phyloP scores from a whole-genome alignment of 2,797 vertebrate genomes.

The Pseudocheirus occidentalis region DNA sequence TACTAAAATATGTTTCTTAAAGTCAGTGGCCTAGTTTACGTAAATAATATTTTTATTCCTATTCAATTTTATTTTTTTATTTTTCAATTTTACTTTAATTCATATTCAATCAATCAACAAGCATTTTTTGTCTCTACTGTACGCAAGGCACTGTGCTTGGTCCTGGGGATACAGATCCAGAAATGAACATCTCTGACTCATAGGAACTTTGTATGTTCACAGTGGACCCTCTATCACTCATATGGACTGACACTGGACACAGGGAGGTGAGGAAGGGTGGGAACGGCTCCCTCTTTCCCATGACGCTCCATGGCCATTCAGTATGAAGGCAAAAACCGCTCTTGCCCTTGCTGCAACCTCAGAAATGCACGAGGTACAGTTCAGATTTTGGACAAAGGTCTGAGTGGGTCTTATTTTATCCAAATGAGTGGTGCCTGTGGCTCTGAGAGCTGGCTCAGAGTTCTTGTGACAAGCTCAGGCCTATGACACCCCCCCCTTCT shows the following conservation, averaged over 20 bases:
- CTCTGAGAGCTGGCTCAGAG: slow-evolving; percentile 15
- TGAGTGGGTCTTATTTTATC: slow-evolving; percentile 7
- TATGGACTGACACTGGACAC: neutral
- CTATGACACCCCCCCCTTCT: neutral
- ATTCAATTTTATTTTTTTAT: neutral
- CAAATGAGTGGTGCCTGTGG: slow-evolving; percentile 20
- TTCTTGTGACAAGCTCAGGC: slow-evolving; percentile 46
- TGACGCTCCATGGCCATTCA: neutral
- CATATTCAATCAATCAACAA: neutral
- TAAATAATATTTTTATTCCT: neutral
- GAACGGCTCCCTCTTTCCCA: neutral
- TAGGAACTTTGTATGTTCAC: neutral
- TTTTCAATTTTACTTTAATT: neutral
- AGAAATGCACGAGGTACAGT: slow-evolving; percentile 17
- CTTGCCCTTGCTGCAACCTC: neutral
- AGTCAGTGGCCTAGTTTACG: neutral
- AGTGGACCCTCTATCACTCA: neutral
- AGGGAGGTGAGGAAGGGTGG: neutral
- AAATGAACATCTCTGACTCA: neutral
- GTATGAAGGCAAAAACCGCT: neutral
- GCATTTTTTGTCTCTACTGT: neutral
- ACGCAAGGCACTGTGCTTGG: neutral
- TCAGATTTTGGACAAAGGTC: slow-evolving; percentile 27
- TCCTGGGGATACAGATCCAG: neutral
- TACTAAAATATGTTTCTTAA: neutral